A percentile compares a stretch with the other conserved stretches of the same genome.
Evolutionary conservation across 2,113 vertebrate species (phyloP).

Genomic region (Ariopsis seemanni): DNA sequence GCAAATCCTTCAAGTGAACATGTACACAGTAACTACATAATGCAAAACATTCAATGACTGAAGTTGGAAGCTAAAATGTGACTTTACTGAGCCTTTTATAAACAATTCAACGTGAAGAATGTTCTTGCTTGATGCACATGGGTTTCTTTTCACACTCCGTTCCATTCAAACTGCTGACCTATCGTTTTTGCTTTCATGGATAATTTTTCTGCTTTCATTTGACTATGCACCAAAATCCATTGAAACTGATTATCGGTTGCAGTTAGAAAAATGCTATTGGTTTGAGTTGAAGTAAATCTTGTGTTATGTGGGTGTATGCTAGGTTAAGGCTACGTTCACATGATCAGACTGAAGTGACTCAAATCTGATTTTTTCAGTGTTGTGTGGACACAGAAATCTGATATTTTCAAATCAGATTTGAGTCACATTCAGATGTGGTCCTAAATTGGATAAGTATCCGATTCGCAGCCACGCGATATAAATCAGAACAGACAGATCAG

Average conservation of each 20-base stretch:
- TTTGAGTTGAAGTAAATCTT: background rate
- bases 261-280: background rate
- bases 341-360: too few species aligned
- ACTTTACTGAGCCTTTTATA: background rate
- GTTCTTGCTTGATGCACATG: too few species aligned
- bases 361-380: too few species aligned
- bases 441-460: too few species aligned
- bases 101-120: background rate
- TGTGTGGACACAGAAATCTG: too few species aligned
- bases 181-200: background rate
- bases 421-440: too few species aligned
- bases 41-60: background rate
- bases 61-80: background rate
- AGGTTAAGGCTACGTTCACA: background rate
- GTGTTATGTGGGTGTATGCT: too few species aligned
- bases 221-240: background rate
- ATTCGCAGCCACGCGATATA: too few species aligned
- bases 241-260: background rate
- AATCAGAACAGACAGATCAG: too few species aligned
- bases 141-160: too few species aligned
- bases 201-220: background rate
- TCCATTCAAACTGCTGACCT: too few species aligned
- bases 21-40: background rate
- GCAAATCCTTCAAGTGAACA: background rate
- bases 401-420: too few species aligned